Conservation (phyloP, 2,888 invertebrate genomes). For the Melipona beecheii region DNA sequence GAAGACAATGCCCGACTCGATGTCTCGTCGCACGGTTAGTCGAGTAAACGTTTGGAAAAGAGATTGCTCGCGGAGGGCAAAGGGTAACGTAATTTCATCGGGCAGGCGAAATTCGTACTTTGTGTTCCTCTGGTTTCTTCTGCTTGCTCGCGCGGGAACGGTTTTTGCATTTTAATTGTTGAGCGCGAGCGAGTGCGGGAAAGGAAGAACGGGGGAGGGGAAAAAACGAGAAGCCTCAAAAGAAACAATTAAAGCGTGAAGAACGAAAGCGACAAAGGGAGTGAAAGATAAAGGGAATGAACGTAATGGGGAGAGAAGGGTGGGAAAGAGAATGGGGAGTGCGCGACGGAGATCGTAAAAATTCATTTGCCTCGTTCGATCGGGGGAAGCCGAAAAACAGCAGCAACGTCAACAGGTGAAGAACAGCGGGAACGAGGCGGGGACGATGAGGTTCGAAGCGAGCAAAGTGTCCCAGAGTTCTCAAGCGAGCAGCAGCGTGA, state of each 20-base stretch:
- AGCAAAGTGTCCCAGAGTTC: conserved; percentile 51
- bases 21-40: conserved; percentile 54
- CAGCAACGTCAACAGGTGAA: conserved; percentile 51
- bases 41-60: background rate
- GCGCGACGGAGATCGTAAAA: conserved; percentile 20
- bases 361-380: conserved; percentile 11
- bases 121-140: background rate
- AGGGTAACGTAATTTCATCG: background rate
- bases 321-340: background rate
- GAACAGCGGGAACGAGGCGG: conserved; percentile 12
- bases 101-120: background rate
- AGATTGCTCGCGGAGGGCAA: background rate
- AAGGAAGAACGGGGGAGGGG: background rate
- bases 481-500: conserved; percentile 42
- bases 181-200: too few species aligned
- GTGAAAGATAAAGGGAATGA: background rate
- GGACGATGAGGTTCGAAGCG: background rate
- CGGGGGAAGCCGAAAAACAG: conserved; percentile 42
- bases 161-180: background rate
- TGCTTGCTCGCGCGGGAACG: background rate
- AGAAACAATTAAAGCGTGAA: background rate
- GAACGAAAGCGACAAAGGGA: too few species aligned
- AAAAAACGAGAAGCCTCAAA: background rate
- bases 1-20: conserved; percentile 55
- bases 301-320: too few species aligned